phyloP scores from a whole-genome alignment of 2,888 invertebrate species.

The Calephelis perditalis region DNA sequence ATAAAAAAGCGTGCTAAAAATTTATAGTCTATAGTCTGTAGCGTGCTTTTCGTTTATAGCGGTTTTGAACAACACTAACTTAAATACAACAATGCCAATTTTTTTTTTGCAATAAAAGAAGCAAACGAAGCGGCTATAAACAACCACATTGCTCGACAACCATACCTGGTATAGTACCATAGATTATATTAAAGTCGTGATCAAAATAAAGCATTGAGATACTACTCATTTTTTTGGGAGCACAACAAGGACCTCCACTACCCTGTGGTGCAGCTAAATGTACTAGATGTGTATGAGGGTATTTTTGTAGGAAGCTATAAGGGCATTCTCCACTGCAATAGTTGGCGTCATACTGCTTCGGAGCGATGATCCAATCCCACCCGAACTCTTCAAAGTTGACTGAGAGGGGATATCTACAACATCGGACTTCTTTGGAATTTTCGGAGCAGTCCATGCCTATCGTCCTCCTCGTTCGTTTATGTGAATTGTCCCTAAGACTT shows the following conservation, averaged over 20 bases:
- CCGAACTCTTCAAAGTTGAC: slow-evolving; percentile 97
- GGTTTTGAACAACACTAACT: too few species aligned
- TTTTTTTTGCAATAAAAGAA: slow-evolving; percentile 6
- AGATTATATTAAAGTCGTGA: slow-evolving; percentile 90
- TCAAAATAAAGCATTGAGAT: slow-evolving; percentile 96
- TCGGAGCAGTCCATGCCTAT: slow-evolving; percentile 91
- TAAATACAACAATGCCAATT: slow-evolving; percentile 3
- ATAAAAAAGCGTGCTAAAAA: too few species aligned
- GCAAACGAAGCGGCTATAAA: slow-evolving; percentile 76
- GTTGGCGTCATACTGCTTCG: slow-evolving; percentile 95
- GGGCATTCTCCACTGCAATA: slow-evolving; percentile 98
- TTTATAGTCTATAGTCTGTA: too few species aligned
- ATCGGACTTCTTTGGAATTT: slow-evolving; percentile 87
- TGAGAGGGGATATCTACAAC: slow-evolving; percentile 95
- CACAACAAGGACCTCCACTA: slow-evolving; percentile 93
- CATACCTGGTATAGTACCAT: slow-evolving; percentile 94
- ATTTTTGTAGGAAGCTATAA: slow-evolving; percentile 90
- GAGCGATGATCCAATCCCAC: slow-evolving; percentile 99
- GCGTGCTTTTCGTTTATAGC: too few species aligned
- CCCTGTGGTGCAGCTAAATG: slow-evolving; percentile 87
- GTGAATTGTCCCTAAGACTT: slow-evolving; percentile 67
- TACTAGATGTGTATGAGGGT: slow-evolving; percentile 92
- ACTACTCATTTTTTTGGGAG: slow-evolving; percentile 91
- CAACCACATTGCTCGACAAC: slow-evolving; percentile 96
- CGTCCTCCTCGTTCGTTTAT: slow-evolving; percentile 85